Base-by-base conservation (phyloP, 2,797 vertebrate species). In the Clarias fuscus region DNA sequence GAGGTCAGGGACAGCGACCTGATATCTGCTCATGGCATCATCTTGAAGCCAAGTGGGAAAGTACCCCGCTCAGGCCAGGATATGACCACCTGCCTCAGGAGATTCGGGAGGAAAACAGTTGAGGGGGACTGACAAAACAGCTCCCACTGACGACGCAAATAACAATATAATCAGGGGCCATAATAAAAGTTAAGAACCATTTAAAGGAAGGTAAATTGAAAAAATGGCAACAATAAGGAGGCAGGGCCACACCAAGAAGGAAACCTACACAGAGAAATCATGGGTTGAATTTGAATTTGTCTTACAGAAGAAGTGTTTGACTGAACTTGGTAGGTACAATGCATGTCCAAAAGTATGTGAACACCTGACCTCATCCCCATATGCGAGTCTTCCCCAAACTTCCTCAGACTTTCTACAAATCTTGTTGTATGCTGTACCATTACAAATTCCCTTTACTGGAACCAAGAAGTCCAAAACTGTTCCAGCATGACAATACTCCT, bases 21-120 rank as follows among this genome's bases (percentile, higher is more conserved):
- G 92, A 95, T 91, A 93, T 91, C 90, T 72, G 87, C 79, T 84
- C 61, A 77, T 43, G 58, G 62, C 62, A 59, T 88, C 72, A 70
- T 37, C 68, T 43, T 62, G 27, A 79, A 91, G 88, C 90, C 89
- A 83, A 89, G 85, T 88, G 90, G 94, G 94, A 92, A 94, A 93
- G 89, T 92, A 92, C 93, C 93, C 72, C 87, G 89, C 89, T 85
- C 88, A 43, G 89, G 92, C 90, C 92, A 92, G 92, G 90, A 79
- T 86, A 84, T 73, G 88, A 91, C 91, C 90, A 94, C 90, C 92
- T 91, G 90, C 91, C 92, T 37, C 40, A 73, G 76, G 59, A 87
- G 83, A 86, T 58, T 3, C 72, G 5, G 18, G 64, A 61, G 77
- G 73, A 89, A 90, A 88, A 91, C 92, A 77, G 53, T 76, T 13